Percentiles rank a stretch among this genome's conserved stretches.
Evolutionary conservation across 2,888 invertebrate species (phyloP).

Genomic region (Phengaris arion): DNA sequence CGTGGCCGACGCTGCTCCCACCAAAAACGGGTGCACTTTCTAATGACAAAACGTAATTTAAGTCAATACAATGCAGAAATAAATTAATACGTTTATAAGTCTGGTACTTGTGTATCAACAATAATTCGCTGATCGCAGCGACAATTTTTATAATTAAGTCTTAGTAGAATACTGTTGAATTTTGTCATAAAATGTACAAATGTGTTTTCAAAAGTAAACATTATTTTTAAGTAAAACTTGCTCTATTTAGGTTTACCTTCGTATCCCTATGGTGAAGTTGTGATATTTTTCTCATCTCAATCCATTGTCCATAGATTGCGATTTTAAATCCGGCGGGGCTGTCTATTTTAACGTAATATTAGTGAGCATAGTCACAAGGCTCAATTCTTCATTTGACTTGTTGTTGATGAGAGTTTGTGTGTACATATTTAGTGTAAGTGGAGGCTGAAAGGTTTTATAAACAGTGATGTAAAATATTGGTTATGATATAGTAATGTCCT

Average conservation of each 20-base stretch:
- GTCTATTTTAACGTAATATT: slow-evolving; percentile 53
- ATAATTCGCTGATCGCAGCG: slow-evolving; percentile 56
- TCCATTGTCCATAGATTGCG: slow-evolving; percentile 4
- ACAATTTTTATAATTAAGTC: slow-evolving; percentile 68
- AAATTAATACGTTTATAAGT: slow-evolving; percentile 69
- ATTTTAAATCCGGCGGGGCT: slow-evolving; percentile 49
- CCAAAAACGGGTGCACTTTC: slow-evolving; percentile 75
- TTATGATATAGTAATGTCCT: slow-evolving; percentile 49
- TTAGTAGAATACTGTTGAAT: slow-evolving; percentile 77
- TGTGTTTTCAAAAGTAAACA: slow-evolving; percentile 76
- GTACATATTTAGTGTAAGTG: slow-evolving; percentile 77
- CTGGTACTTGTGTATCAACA: slow-evolving; percentile 72
- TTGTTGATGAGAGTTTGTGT: slow-evolving; percentile 73
- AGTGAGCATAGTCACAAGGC: slow-evolving; percentile 67
- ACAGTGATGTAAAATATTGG: slow-evolving; percentile 60
- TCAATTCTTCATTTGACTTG: slow-evolving; percentile 67
- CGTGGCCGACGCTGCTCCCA: slow-evolving; percentile 74
- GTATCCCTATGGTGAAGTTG: slow-evolving; percentile 74
- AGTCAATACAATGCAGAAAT: slow-evolving; percentile 75
- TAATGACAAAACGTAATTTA: slow-evolving; percentile 78
- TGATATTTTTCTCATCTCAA: slow-evolving; percentile 70
- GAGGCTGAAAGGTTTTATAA: slow-evolving; percentile 69
- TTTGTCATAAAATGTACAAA: slow-evolving; percentile 80
- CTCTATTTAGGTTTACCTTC: slow-evolving; percentile 75
- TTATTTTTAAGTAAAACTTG: slow-evolving; percentile 72